Evolutionary conservation across 2,113 vertebrate species (phyloP).

Genomic region (Mobula hypostoma): DNA sequence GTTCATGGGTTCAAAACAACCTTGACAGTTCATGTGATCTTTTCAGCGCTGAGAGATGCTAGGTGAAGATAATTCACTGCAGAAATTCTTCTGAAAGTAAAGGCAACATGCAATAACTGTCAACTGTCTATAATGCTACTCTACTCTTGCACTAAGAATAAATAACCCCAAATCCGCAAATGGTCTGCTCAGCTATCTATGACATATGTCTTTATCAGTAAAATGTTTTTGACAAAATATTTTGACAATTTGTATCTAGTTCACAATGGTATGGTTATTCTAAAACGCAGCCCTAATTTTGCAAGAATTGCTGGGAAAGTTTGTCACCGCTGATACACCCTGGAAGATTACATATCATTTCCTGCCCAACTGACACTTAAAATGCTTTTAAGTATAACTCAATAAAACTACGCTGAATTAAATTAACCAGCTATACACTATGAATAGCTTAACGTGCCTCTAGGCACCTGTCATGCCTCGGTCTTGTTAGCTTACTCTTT

Average conservation of each 20-base stretch:
- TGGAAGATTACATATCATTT: background rate
- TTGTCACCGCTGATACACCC: background rate
- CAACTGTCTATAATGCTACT: background rate
- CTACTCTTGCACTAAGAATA: background rate
- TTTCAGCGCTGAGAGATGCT: background rate
- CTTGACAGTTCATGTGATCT: background rate
- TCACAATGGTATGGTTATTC: background rate
- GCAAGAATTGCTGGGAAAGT: constrained; percentile 5
- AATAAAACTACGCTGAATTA: constrained; percentile 24
- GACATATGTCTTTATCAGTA: constrained; percentile 10
- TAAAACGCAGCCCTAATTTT: background rate
- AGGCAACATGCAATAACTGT: too few species aligned
- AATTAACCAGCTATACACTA: constrained; percentile 26
- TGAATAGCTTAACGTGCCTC: background rate
- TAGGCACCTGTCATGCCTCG: constrained; percentile 28
- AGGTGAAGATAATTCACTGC: background rate
- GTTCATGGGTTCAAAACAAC: background rate
- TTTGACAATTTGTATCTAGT: constrained; percentile 25
- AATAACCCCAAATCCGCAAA: background rate
- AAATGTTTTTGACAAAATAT: constrained; percentile 5
- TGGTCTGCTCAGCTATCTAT: background rate
- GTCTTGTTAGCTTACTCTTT: constrained; percentile 22
- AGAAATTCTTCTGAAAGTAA: background rate
- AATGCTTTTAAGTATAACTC: constrained; percentile 22
- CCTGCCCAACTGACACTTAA: background rate